phyloP scores from a whole-genome alignment of 1,140 invertebrate genomes.

The Eubasilissa regina region DNA sequence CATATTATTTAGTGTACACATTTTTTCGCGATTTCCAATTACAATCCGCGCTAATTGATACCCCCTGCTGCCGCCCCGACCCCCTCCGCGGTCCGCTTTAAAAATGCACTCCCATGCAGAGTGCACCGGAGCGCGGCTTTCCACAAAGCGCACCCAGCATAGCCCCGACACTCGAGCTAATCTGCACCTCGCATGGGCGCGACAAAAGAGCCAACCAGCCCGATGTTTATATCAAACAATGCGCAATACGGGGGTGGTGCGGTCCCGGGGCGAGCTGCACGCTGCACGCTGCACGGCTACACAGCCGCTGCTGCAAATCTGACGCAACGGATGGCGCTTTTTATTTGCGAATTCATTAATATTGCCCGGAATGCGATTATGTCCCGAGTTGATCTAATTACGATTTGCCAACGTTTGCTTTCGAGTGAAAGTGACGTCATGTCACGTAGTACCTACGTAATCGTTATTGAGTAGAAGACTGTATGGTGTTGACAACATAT shows the following conservation, averaged over 20 bases:
- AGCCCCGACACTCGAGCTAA: slow-evolving; percentile 56
- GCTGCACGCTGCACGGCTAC: neutral
- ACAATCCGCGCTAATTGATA: neutral
- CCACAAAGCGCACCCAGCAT: slow-evolving; percentile 39
- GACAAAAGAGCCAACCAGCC: slow-evolving; percentile 49
- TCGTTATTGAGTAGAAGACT: no score
- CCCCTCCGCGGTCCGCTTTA: neutral
- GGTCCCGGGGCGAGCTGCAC: no score
- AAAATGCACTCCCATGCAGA: neutral
- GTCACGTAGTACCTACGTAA: no score
- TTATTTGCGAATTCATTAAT: slow-evolving; percentile 49
- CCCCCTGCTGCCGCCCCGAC: neutral
- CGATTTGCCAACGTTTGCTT: neutral
- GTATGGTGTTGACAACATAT: no score
- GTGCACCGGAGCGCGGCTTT: slow-evolving; percentile 34
- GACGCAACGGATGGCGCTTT: slow-evolving; percentile 54
- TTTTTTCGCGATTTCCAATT: neutral
- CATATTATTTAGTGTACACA: no score
- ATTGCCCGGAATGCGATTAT: slow-evolving; percentile 29
- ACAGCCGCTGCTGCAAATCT: slow-evolving; percentile 45
- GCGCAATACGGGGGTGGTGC: neutral
- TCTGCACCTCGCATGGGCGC: slow-evolving; percentile 44
- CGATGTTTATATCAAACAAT: neutral
- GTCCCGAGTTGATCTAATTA: slow-evolving; percentile 25
- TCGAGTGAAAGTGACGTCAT: no score